Conservation (phyloP, 1,140 invertebrate genomes). For the Venturia canescens region DNA sequence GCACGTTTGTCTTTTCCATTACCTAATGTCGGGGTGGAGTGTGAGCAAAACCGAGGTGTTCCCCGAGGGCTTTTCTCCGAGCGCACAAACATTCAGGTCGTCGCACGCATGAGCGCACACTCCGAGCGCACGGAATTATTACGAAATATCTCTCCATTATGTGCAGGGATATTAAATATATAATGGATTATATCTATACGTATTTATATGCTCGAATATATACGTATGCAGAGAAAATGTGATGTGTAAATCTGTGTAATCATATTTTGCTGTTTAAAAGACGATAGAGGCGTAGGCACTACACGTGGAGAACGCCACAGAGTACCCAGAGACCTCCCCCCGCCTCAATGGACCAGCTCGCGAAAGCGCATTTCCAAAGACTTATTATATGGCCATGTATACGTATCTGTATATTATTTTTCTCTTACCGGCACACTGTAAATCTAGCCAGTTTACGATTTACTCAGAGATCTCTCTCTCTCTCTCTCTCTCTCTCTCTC, state of each 20-base stretch:
- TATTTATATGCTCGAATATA: neutral
- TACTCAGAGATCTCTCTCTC: constrained; percentile 16
- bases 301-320: constrained; percentile 31
- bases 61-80: constrained; percentile 36
- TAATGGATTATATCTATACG: constrained; percentile 23
- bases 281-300: constrained; percentile 42
- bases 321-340: constrained; percentile 15
- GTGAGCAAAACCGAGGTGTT: constrained; percentile 36
- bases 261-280: neutral
- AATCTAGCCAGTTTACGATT: constrained; percentile 32
- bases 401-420: neutral
- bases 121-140: constrained; percentile 70
- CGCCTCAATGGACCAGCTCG: neutral
- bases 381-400: neutral
- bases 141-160: constrained; percentile 67
- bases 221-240: constrained; percentile 14
- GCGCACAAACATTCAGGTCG: constrained; percentile 72
- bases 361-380: constrained; percentile 3
- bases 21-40: constrained; percentile 43
- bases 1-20: constrained; percentile 34
- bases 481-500: too few relatives aligned
- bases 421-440: neutral
- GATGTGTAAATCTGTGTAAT: constrained; percentile 11
- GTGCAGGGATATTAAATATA: constrained; percentile 9
- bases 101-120: constrained; percentile 72